Percentiles rank a stretch among this genome's conserved stretches.
phyloP scores from a whole-genome alignment of 2,888 invertebrate genomes.

The Zaprionus lineosus region DNA sequence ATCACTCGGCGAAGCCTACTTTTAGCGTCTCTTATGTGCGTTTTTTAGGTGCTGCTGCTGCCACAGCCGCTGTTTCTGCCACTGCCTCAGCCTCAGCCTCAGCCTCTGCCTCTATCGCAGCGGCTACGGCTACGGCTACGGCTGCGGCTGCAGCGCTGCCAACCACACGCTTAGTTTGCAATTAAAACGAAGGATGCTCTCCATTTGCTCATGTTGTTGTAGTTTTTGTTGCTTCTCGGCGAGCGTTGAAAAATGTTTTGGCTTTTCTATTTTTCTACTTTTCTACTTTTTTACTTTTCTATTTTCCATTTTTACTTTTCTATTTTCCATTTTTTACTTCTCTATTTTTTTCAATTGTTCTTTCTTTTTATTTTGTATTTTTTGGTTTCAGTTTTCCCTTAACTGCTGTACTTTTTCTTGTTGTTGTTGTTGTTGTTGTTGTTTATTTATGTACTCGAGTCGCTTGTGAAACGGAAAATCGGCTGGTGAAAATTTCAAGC shows the following conservation, averaged over 20 bases:
- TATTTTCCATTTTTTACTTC: slow-evolving; percentile 1
- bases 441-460: slow-evolving; percentile 63
- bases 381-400: slow-evolving; percentile 43
- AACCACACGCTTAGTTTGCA: slow-evolving; percentile 78
- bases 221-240: slow-evolving; percentile 40
- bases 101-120: slow-evolving; percentile 14
- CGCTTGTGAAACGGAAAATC: slow-evolving; percentile 49
- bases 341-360: not conserved
- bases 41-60: slow-evolving; percentile 17
- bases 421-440: slow-evolving; percentile 30
- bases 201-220: slow-evolving; percentile 50
- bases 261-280: slow-evolving; percentile 32
- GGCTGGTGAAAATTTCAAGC: slow-evolving; percentile 56
- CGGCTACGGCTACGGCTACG: slow-evolving; percentile 11
- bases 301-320: slow-evolving; percentile 14
- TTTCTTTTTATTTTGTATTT: not conserved
- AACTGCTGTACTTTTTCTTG: slow-evolving; percentile 39
- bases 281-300: no score
- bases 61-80: slow-evolving; percentile 6
- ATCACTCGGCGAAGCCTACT: slow-evolving; percentile 74
- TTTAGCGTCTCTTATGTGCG: slow-evolving; percentile 62
- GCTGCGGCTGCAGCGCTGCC: slow-evolving; percentile 50
- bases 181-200: slow-evolving; percentile 77
- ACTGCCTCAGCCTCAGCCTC: slow-evolving; percentile 5
- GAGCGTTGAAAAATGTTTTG: slow-evolving; percentile 54